Evolutionary conservation across 2,797 vertebrate species (phyloP).

Genomic region (Numenius phaeopus): DNA sequence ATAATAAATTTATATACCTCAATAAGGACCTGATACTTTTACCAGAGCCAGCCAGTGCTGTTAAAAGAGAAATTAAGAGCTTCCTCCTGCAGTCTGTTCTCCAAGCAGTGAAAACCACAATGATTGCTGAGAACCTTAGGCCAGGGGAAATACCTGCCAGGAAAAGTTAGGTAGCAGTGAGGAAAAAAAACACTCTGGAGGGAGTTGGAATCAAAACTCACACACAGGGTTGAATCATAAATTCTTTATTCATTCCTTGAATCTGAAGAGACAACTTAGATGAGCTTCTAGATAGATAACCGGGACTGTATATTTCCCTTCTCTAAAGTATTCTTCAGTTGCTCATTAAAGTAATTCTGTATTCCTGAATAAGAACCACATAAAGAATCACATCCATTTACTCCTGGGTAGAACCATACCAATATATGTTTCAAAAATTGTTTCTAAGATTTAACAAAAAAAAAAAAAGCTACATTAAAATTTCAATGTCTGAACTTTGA

Average conservation of each 20-base stretch:
- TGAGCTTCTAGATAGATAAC: background rate
- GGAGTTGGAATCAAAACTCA: background rate
- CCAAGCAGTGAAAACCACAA: background rate
- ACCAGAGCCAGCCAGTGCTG: background rate
- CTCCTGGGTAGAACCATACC: background rate
- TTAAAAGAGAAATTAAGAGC: constrained; percentile 26
- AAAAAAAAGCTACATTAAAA: background rate
- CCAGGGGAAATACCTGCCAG: background rate
- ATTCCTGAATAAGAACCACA: background rate
- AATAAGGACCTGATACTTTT: background rate
- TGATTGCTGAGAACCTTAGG: background rate
- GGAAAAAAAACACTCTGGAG: background rate
- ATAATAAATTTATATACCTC: too few relatives aligned
- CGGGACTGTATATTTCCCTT: background rate
- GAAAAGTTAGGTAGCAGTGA: background rate
- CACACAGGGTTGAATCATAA: background rate
- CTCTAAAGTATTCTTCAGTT: background rate
- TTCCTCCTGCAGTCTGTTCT: background rate
- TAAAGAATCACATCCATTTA: background rate
- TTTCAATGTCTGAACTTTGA: background rate
- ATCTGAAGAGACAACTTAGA: background rate
- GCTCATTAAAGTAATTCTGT: background rate
- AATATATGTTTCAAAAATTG: background rate
- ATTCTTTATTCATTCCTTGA: background rate
- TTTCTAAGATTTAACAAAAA: background rate